Base-by-base conservation (phyloP, 2,797 vertebrate genomes). In the Lagodon rhomboides region DNA sequence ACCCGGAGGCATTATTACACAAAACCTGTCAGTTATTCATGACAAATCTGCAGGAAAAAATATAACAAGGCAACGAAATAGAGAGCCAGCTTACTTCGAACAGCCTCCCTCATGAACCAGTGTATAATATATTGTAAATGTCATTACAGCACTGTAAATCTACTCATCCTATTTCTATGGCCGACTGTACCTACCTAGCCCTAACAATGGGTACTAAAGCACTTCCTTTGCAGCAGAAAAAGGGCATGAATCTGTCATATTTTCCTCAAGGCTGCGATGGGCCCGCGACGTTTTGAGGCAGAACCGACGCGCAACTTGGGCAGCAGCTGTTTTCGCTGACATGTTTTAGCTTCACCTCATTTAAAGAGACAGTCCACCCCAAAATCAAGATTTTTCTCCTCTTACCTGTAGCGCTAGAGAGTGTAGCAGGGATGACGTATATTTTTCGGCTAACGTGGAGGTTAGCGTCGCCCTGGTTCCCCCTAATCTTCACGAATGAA, bases 111-210 rank as follows among this genome's bases (percentile, higher is more conserved):
- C 71, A 72, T 51, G 50, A 84, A 77, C 70, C 65, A 34, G 27
- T 93, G 87, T 94, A 86, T 84, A 72, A 89, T 88, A 92, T 50
- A 67, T 63, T 90, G 91, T 93, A 91, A 89, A 92, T 93, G 68
- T 90, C 91, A 92, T 92, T 62, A 62, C 76, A 44, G 54, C 84
- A 80, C 68, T 94, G 94, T 94, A 94, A 91, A 93, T 91, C 80
- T 86, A 75, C 82, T 87, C 91, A 90, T 92, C 66, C 76, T 83
- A 80, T 94, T 93, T 93, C 90, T 91, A 90, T 86, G 89, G 88
- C 82, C 60, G 80, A 85, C 82, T 79, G 87, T 84, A 84, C 72
- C 81, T 82, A 84, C 83, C 78, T 75, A 81, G 73, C 87, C 87
- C 87, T 63, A 53, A 80, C 76, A 69, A 34, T 75, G 71, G 87